Conservation (phyloP, 2,888 invertebrate species). For the Gymnocheta viridis region DNA sequence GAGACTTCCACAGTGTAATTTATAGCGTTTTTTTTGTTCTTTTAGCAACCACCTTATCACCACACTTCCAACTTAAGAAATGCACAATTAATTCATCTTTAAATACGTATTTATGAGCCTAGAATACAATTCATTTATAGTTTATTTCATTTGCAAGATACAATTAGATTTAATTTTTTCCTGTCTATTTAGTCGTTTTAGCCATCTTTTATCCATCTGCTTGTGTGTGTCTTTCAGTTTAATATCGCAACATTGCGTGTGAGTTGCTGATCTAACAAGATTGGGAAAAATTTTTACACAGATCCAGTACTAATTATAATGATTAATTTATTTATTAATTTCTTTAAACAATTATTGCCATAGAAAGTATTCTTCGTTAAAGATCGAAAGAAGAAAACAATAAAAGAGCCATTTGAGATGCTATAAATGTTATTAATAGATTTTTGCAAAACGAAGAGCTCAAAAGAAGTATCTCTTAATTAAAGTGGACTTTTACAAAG, state of each 20-base stretch:
- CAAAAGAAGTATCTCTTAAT: no score
- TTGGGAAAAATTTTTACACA: conserved; percentile 14
- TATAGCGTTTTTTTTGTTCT: conserved; percentile 50
- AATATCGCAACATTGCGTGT: conserved; percentile 53
- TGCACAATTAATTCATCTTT: conserved; percentile 63
- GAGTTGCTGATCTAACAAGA: conserved; percentile 45
- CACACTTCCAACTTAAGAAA: conserved; percentile 63
- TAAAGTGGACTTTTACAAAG: not conserved
- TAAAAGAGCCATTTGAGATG: not conserved
- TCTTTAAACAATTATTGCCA: conserved; percentile 15
- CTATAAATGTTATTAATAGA: not conserved
- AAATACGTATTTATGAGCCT: conserved; percentile 56
- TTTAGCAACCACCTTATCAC: conserved; percentile 63
- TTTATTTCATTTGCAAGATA: conserved; percentile 32
- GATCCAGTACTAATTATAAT: conserved; percentile 11
- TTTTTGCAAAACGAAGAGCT: not conserved
- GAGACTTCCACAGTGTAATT: conserved; percentile 46
- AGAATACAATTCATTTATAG: conserved; percentile 31
- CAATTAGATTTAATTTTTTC: conserved; percentile 45
- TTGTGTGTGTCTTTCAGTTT: not conserved
- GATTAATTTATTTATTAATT: conserved; percentile 26
- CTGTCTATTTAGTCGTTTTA: conserved; percentile 33
- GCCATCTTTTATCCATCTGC: not conserved
- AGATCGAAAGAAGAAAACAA: not conserved
- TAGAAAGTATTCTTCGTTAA: not conserved